phyloP scores from a whole-genome alignment of 2,113 vertebrate species.

The Crocuta crocuta region DNA sequence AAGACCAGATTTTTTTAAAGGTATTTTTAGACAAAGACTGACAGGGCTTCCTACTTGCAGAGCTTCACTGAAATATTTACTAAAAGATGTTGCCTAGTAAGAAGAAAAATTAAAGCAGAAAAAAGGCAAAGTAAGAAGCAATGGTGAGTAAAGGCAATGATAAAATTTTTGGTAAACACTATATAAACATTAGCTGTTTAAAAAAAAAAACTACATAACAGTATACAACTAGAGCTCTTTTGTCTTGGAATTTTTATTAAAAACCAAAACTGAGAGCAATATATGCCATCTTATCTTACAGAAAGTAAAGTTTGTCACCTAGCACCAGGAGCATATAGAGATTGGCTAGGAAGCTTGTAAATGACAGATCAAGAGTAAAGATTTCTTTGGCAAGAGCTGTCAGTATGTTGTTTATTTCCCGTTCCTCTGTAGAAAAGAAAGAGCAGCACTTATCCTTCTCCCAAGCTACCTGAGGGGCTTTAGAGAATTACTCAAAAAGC shows the following conservation, averaged over 20 bases:
- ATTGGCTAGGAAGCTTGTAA: not conserved
- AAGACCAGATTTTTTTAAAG: not conserved
- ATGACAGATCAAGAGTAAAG: not conserved
- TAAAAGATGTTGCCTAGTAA: not conserved
- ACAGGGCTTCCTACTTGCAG: not conserved
- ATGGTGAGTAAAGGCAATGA: not conserved
- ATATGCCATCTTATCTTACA: not conserved
- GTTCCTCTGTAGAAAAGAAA: rapidly evolving
- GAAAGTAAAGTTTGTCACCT: not conserved
- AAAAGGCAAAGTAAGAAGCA: slow-evolving; percentile 1
- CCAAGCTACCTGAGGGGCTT: not conserved
- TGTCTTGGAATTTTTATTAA: not conserved
- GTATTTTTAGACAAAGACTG: not conserved
- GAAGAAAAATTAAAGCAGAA: slow-evolving; percentile 13
- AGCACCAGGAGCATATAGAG: not conserved
- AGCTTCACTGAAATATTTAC: not conserved
- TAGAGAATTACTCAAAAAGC: not conserved
- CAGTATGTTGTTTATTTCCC: not conserved
- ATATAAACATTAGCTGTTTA: not conserved
- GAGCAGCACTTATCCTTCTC: not conserved
- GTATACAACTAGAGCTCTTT: not conserved
- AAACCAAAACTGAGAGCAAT: not conserved
- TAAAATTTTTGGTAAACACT: not conserved
- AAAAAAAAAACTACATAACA: not conserved
- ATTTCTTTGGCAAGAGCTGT: not conserved